A percentile compares a stretch with the other conserved stretches of the same genome.
Conservation (phyloP, 2,797 vertebrate species). For the Argya squamiceps region DNA sequence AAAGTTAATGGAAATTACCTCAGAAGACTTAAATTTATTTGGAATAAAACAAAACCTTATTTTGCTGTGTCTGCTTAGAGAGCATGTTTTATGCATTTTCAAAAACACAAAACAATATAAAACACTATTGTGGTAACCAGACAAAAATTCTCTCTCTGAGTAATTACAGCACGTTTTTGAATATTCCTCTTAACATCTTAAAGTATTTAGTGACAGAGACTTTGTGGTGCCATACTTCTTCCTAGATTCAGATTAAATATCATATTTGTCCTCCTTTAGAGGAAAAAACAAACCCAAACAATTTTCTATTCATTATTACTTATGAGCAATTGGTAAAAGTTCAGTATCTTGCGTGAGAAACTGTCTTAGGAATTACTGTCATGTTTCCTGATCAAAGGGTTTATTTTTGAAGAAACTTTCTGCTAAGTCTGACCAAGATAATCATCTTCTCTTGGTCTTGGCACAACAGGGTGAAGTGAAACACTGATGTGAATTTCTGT, state of each 20-base stretch:
- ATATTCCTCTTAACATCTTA: conserved; percentile 2
- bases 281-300: neutral
- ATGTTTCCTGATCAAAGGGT: conserved; percentile 15
- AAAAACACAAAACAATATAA: neutral
- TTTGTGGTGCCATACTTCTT: conserved; percentile 1
- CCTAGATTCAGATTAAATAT: conserved; percentile 12
- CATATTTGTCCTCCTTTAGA: neutral
- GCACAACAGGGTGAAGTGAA: neutral
- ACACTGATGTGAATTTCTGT: conserved; percentile 25
- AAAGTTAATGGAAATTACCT: neutral
- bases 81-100: neutral
- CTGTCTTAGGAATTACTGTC: neutral
- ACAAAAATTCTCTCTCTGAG: neutral
- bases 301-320: neutral
- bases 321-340: conserved; percentile 3
- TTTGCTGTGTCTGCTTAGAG: neutral
- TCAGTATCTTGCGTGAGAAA: neutral
- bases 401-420: conserved; percentile 27
- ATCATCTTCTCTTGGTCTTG: conserved; percentile 32
- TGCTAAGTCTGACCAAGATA: neutral
- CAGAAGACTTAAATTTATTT: neutral
- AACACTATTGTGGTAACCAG: neutral
- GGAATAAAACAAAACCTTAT: neutral
- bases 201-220: conserved; percentile 48
- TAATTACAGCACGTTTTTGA: conserved; percentile 4